phyloP scores from a whole-genome alignment of 2,797 vertebrate species.

The Tiaroga cobitis region DNA sequence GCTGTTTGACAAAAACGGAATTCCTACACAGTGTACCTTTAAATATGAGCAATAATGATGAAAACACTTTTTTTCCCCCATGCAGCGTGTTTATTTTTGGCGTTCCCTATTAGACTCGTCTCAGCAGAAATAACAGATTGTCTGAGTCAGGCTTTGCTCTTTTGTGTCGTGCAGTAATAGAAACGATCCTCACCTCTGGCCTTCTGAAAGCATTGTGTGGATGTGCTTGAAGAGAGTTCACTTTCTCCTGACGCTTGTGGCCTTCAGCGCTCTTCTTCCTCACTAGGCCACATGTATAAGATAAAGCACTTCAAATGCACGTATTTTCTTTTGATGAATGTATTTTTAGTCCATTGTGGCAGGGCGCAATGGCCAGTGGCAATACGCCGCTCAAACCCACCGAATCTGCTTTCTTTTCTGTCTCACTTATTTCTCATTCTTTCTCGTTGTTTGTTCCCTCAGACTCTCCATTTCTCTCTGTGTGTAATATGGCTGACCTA shows the following conservation, averaged over 20 bases:
- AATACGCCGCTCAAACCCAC: no score
- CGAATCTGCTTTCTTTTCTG: neutral
- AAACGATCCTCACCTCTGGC: neutral
- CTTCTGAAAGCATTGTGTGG: neutral
- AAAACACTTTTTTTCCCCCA: neutral
- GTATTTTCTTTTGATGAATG: conserved; percentile 9
- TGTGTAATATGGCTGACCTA: neutral
- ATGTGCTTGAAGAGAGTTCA: conserved; percentile 5
- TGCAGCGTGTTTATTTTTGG: conserved; percentile 1
- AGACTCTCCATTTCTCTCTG: neutral
- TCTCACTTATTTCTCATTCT: conserved; percentile 14
- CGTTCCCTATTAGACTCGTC: neutral
- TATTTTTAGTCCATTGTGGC: conserved; percentile 47
- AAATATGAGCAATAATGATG: neutral
- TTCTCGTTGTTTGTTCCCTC: neutral
- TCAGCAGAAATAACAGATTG: conserved; percentile 9
- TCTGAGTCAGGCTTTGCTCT: conserved; percentile 7
- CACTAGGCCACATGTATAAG: neutral
- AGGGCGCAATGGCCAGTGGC: conserved; percentile 4
- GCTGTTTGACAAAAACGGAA: no score
- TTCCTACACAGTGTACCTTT: neutral
- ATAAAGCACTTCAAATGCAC: neutral
- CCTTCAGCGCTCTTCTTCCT: conserved; percentile 32
- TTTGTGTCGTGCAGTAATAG: neutral
- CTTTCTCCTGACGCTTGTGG: conserved; percentile 22